Conservation (phyloP, 1,140 invertebrate genomes). For the Spodoptera litura region DNA sequence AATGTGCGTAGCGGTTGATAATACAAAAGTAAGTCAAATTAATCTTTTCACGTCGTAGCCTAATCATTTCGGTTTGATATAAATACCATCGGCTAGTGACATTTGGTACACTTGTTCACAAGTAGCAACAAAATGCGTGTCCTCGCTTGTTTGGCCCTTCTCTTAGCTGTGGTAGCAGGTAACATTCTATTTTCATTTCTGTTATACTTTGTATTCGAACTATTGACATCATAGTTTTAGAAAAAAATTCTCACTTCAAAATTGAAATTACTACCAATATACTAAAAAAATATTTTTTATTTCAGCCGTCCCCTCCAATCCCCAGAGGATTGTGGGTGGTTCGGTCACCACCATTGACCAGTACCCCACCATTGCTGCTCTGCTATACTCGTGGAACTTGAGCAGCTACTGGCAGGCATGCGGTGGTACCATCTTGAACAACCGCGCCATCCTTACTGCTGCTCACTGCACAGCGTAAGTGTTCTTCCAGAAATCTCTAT, state of each 20-base stretch:
- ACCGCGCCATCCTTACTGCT: conserved; percentile 58
- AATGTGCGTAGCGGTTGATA: no score
- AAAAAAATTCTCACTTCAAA: neutral
- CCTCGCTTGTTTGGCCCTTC: neutral
- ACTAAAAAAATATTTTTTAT: neutral
- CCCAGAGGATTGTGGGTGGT: conserved; percentile 63
- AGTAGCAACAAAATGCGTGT: conserved; percentile 2
- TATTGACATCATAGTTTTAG: no score
- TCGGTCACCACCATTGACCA: conserved; percentile 53
- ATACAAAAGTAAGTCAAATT: no score
- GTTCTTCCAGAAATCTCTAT: neutral
- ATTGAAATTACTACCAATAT: neutral
- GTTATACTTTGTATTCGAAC: no score
- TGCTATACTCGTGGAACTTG: conserved; percentile 51
- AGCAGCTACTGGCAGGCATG: conserved; percentile 54
- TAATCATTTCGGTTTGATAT: no score
- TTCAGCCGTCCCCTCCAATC: conserved; percentile 43
- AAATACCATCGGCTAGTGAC: no score
- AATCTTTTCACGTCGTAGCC: no score
- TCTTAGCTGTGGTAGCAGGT: neutral
- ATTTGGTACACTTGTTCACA: neutral
- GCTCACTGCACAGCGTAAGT: neutral
- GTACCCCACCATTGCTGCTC: conserved; percentile 54
- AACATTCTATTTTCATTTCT: neutral
- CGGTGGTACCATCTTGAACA: conserved; percentile 66